Evolutionary conservation across 2,888 invertebrate genomes (phyloP).

Genomic region (Calameuta filiformis): DNA sequence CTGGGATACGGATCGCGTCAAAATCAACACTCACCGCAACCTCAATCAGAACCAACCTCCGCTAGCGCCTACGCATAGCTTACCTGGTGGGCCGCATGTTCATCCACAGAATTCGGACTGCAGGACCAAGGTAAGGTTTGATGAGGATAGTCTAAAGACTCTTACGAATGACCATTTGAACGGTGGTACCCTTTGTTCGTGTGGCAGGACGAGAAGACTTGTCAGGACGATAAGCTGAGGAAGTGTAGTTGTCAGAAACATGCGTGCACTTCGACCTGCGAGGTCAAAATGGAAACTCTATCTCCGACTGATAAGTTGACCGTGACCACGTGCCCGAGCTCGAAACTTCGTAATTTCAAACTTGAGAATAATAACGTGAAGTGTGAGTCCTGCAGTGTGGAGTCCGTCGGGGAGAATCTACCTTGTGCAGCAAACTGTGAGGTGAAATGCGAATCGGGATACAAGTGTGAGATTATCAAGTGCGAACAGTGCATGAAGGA

Average conservation of each 20-base stretch:
- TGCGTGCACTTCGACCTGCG: conserved; percentile 57
- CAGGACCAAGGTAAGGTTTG: conserved; percentile 49
- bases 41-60: conserved; percentile 52
- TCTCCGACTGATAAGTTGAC: conserved; percentile 54
- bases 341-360: conserved; percentile 49
- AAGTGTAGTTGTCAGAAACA: conserved; percentile 57
- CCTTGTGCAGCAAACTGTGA: conserved; percentile 56
- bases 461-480: conserved; percentile 60
- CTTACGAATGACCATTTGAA: background rate
- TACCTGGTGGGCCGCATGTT: conserved; percentile 52
- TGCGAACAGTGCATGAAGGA: conserved; percentile 63
- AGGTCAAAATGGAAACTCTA: conserved; percentile 59
- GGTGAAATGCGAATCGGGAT: conserved; percentile 60
- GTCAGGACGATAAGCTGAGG: conserved; percentile 47
- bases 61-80: conserved; percentile 56
- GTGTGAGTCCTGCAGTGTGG: conserved; percentile 60
- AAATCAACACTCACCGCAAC: conserved; percentile 60
- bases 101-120: conserved; percentile 52
- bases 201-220: conserved; percentile 52
- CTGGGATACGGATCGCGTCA: conserved; percentile 69
- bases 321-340: conserved; percentile 37
- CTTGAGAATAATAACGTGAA: conserved; percentile 63
- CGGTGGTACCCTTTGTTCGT: background rate
- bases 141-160: background rate
- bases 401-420: conserved; percentile 47